Base-by-base conservation (phyloP, 2,113 vertebrate species). In the Nesospiza acunhae region DNA sequence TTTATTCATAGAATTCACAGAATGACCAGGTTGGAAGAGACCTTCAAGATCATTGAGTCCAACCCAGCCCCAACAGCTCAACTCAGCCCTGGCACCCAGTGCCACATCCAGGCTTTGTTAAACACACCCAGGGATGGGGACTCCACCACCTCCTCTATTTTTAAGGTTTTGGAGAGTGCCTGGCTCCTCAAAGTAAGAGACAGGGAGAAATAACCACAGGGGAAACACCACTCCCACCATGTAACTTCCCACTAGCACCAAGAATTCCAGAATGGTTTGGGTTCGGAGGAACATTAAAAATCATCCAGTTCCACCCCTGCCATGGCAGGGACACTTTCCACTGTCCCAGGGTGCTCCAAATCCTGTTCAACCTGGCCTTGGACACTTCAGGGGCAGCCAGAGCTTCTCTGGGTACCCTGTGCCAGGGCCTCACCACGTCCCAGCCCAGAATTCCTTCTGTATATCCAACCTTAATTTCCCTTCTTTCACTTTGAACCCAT, bases 351-450 rank as follows among this genome's bases (percentile, higher is more conserved):
- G 0, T 49, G 33, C 33, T 80, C 42, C 67, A 80, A 8, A 4
- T 10, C 21, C 1, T 1, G 0, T 58, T 30, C 67, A 37, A 0
- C 9, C 30, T 35, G 47, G 30, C 28, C 18, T 37, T 3, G 63
- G 11, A 11, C 79, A 62, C 11, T 76, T 2, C 70, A 64, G 62
- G 24, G 21, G 3, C 39, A 67, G 53, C 33, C 53, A 30, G 7
- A 89, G 87, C 69, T 53, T 1, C 52, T 59, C 28, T 74, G 68
- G 15, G 15, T 11, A 64, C 3, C 9, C 75, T 70, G 47, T 41
- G 28, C 21, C 84, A 77, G 63, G 84, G 33, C 19, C 52, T 67
- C 2, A 0, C 4, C 55, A 35, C 11, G 30, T n/a, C 31, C 30
- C 14, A 83, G 55, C 3, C 30, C 33, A 0, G 14, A 83, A 56